phyloP scores from a whole-genome alignment of 1,140 invertebrate species.

The Leptonema lineaticorne region DNA sequence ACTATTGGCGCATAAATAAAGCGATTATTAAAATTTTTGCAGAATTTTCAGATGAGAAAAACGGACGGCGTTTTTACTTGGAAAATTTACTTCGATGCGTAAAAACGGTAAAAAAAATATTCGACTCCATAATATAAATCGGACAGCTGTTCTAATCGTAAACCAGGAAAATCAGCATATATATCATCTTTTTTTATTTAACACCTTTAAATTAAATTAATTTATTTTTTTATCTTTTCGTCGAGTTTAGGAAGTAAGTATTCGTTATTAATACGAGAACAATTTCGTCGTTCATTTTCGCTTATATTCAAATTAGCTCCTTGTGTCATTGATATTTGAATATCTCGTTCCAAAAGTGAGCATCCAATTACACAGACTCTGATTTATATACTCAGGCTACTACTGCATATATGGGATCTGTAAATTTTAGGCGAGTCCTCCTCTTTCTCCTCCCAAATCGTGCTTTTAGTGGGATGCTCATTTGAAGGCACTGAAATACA shows the following conservation, averaged over 20 bases:
- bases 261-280: no score
- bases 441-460: constrained; percentile 8
- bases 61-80: constrained; percentile 9
- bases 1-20: constrained; percentile 18
- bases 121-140: background rate
- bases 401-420: background rate
- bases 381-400: background rate
- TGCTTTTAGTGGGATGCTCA: background rate
- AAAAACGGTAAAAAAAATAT: background rate
- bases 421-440: background rate
- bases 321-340: no score
- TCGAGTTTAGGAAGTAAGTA: no score
- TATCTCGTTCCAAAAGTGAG: no score
- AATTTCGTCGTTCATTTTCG: no score
- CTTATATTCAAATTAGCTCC: no score
- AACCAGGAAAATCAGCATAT: background rate
- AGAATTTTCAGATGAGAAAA: background rate
- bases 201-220: constrained; percentile 4
- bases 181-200: background rate
- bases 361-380: constrained; percentile 1
- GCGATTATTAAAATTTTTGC: constrained; percentile 5
- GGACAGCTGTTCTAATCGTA: constrained; percentile 3
- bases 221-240: no score
- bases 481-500: background rate
- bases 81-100: constrained; percentile 18